A percentile compares a stretch with the other conserved stretches of the same genome.
phyloP scores from a whole-genome alignment of 2,113 vertebrate genomes.

The Rhabdornis inornatus region DNA sequence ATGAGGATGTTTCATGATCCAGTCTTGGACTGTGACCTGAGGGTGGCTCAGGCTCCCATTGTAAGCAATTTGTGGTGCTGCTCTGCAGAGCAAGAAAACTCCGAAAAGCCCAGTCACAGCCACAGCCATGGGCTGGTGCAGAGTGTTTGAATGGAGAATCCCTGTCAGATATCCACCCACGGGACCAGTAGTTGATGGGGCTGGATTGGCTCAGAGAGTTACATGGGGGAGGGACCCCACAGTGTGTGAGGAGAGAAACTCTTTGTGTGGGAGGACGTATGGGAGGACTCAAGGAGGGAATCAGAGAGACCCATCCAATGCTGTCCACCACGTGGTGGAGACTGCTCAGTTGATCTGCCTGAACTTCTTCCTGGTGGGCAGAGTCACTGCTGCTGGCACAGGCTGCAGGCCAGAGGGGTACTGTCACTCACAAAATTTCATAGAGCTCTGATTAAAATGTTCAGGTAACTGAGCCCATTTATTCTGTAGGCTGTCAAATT shows the following conservation, averaged over 20 bases:
- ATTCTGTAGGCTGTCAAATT: background rate
- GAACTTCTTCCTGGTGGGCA: background rate
- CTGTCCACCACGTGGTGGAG: accelerated
- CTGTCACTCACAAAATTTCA: background rate
- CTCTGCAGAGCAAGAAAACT: background rate
- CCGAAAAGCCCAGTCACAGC: accelerated
- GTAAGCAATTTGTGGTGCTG: background rate
- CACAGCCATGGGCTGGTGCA: accelerated
- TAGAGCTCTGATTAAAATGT: background rate
- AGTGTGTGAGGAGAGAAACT: background rate
- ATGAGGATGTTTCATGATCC: background rate
- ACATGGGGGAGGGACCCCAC: accelerated
- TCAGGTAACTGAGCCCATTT: background rate
- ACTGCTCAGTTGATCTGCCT: background rate
- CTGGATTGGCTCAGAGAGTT: accelerated
- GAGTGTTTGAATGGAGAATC: accelerated
- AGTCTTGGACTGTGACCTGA: background rate
- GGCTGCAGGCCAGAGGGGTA: background rate
- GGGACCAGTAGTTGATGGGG: background rate
- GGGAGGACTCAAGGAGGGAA: background rate
- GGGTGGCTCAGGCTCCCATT: accelerated
- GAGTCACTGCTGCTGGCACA: accelerated
- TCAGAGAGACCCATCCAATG: background rate
- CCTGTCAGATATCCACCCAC: no score
- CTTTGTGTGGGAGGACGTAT: accelerated